These are phyloP conservation scores for Buceros bicornis DNA, from an alignment of 2,797 vertebrate species.

Conservation along the genomic window DNA sequence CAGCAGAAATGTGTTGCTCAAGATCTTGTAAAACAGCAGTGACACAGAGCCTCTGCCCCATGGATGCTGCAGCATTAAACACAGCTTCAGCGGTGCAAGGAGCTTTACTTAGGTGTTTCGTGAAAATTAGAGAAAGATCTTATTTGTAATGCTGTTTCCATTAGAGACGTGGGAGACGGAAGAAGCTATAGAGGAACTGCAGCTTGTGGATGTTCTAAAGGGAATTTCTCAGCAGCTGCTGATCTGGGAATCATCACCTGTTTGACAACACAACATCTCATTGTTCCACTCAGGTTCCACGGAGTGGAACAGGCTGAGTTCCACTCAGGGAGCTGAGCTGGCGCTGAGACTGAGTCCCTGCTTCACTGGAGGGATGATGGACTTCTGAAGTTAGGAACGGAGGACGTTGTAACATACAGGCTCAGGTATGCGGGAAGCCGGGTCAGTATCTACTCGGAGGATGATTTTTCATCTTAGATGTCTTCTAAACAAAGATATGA, in stretches of 20 bases:
- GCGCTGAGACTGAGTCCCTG: background rate
- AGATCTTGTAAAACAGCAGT: background rate
- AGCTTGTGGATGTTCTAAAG: background rate
- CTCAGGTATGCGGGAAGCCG: background rate
- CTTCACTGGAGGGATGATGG: background rate
- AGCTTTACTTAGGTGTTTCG: background rate
- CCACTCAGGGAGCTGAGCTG: background rate
- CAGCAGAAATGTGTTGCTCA: background rate
- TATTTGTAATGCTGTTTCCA: background rate
- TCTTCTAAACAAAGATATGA: background rate
- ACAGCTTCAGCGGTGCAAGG: background rate
- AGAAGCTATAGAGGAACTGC: rapidly evolving
- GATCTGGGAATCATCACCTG: rapidly evolving
- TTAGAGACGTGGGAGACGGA: background rate
- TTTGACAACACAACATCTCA: background rate
- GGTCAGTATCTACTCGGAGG: background rate
- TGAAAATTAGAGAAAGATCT: background rate
- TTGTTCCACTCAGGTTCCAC: background rate
- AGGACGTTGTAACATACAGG: background rate
- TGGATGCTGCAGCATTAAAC: background rate
- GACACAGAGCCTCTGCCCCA: background rate
- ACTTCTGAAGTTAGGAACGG: background rate
- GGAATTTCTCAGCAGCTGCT: background rate
- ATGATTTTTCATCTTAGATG: background rate
- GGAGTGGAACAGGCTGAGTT: too few species aligned